Evolutionary conservation across 2,797 vertebrate species (phyloP), one percentile per base, ranked within the genome.

Genomic region (Discoglossus pictus): DNA sequence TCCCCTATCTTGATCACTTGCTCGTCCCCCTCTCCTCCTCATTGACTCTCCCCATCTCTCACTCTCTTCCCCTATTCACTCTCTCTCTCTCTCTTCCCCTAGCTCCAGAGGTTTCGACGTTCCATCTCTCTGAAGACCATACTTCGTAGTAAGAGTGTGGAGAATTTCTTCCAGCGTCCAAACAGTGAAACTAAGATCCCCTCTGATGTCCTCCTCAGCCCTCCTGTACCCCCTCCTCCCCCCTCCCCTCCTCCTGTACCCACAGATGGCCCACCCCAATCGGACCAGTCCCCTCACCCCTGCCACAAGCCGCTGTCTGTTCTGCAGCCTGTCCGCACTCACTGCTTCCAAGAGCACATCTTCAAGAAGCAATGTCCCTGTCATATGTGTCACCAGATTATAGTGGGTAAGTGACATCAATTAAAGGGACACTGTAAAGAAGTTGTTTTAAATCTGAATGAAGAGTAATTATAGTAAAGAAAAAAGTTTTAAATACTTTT

Each of bases 131-230:
- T 96, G 79, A 95, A 92, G 86, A 91, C 90, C 65, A 86, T 94
- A 73, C 91, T 97, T 80, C 90, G 94, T 52, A 97, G 94, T 73
- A 96, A 94, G 78, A 97, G 95, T 1, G 80, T 95, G 68, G 95
- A 97, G 82, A 96, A 91, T 82, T 94, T 97, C 80, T 93, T 95
- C 84, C 91, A 93, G 63, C 88, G 93, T 55, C 90, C 92, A 4
- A 87, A 89, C 85, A 92, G 89, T 7, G 93, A 95, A 42, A 86
- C 91, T 46, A 90, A 88, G 59, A 81, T 91, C 47, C 90, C 91
- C 2, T 82, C 89, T 0, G 92, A 94, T 61, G 87, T 92, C 80
- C 88, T 90, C 74, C 86, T 90, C 1, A 92, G 90, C 2, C 88
- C 87, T 0, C 87, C 88, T 0, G 87, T 90, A 6, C 83, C 91